Percentiles rank a stretch among this genome's conserved stretches.
These are phyloP conservation scores for Montipora capitata DNA, from an alignment of 92 coral and sea anemone genomes.

Conservation along the genomic window DNA sequence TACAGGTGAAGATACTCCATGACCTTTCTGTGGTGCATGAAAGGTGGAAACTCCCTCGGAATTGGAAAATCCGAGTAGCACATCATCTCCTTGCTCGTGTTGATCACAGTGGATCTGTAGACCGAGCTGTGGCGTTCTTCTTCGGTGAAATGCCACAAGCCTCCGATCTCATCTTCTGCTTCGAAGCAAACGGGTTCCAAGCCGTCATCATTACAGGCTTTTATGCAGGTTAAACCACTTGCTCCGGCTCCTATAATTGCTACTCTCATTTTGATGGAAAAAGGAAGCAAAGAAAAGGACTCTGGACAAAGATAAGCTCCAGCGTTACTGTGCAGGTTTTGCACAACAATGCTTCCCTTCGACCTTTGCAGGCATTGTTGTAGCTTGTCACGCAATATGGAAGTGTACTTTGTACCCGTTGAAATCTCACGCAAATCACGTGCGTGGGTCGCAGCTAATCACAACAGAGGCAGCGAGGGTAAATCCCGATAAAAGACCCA, in stretches of 20 bases:
- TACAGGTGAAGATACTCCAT: conserved; percentile 85
- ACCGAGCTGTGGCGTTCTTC: conserved; percentile 88
- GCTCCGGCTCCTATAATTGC: conserved; percentile 92
- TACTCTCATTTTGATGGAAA: conserved; percentile 17
- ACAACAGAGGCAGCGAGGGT: too few species aligned
- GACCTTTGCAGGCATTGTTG: too few species aligned
- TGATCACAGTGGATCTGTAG: conserved; percentile 86
- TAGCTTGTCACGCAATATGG: too few species aligned
- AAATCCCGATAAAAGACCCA: too few species aligned
- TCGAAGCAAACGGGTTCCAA: too few species aligned
- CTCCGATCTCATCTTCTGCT: conserved; percentile 60
- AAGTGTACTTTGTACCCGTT: too few species aligned
- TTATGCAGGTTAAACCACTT: conserved; percentile 86
- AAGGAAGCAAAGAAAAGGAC: too few species aligned
- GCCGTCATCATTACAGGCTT: conserved; percentile 16
- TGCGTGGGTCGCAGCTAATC: too few species aligned
- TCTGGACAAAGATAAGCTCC: too few species aligned
- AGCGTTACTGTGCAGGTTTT: too few species aligned
- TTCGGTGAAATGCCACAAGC: conserved; percentile 91
- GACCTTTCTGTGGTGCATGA: conserved; percentile 82
- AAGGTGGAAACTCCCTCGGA: conserved; percentile 93
- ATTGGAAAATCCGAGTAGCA: conserved; percentile 94
- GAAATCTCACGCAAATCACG: too few species aligned
- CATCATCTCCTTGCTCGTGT: conserved; percentile 66
- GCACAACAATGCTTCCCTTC: too few species aligned